These are phyloP conservation scores for Eumerus sabulonum DNA, from an alignment of 2,888 invertebrate genomes.

Conservation along the genomic window DNA sequence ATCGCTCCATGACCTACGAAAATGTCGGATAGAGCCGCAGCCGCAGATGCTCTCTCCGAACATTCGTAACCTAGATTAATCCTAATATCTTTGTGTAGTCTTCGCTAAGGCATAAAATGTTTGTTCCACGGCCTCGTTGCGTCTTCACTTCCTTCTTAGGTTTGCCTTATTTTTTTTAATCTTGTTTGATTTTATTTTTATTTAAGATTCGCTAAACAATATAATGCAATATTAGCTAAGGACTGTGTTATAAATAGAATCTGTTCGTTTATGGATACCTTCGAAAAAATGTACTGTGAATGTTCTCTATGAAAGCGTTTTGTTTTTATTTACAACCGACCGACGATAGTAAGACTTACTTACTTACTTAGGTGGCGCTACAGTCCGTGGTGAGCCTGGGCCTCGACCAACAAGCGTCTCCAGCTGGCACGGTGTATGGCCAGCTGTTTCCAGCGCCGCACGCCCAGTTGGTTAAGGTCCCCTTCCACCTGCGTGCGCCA, in stretches of 20 bases:
- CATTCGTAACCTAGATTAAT: neutral
- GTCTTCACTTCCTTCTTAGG: conserved; percentile 22
- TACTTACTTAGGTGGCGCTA: no score
- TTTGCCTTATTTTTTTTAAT: conserved; percentile 50
- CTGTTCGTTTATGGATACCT: conserved; percentile 41
- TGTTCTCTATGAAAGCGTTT: no score
- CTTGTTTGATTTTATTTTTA: neutral
- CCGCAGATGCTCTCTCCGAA: conserved; percentile 4
- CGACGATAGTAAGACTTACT: no score
- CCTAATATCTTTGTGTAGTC: conserved; percentile 51
- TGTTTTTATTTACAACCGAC: no score
- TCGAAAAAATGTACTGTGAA: no score
- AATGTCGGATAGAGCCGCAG: conserved; percentile 75
- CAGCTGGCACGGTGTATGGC: no score
- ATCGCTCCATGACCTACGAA: conserved; percentile 77
- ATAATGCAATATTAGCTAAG: conserved; percentile 67
- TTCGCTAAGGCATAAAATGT: conserved; percentile 47
- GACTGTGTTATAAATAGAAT: conserved; percentile 61
- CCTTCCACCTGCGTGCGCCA: no score
- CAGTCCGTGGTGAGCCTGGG: no score
- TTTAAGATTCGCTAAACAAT: conserved; percentile 35
- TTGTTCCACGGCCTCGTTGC: conserved; percentile 27
- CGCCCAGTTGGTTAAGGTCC: no score
- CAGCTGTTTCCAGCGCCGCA: no score
- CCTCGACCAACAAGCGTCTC: no score